Conservation (phyloP, 2,797 vertebrate species). For the Cirrhinus molitorella region DNA sequence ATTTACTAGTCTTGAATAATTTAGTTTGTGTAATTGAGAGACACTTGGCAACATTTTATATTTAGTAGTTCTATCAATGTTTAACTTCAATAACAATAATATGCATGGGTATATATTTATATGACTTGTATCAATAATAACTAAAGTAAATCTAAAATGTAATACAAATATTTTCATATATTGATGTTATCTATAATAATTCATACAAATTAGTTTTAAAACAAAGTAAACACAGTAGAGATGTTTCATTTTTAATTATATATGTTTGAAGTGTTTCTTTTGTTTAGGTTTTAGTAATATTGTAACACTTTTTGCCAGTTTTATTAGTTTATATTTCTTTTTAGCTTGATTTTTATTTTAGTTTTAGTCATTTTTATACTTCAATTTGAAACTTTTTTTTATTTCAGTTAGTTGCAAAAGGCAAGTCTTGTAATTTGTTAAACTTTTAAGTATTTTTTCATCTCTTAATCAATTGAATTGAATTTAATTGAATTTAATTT, state of each 20-base stretch:
- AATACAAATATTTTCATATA: not conserved
- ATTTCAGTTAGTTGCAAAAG: not conserved
- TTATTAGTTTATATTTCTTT: no score
- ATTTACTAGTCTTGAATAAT: not conserved
- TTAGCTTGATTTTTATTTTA: not conserved
- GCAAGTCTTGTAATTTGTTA: not conserved
- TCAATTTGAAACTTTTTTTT: not conserved
- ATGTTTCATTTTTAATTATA: no score
- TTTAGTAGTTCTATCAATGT: not conserved
- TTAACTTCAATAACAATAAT: not conserved
- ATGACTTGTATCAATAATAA: not conserved
- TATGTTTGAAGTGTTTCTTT: no score
- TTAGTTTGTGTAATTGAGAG: not conserved
- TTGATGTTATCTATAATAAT: not conserved
- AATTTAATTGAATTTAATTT: no score
- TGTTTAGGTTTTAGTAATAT: not conserved
- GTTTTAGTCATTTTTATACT: not conserved
- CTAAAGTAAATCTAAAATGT: not conserved
- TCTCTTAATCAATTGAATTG: no score
- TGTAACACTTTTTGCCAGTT: no score
- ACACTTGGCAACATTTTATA: not conserved
- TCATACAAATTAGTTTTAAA: not conserved
- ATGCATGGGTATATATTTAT: not conserved
- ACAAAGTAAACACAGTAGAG: no score
- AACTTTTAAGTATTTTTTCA: not conserved